phyloP scores from a whole-genome alignment of 2,797 vertebrate species.

The Scarus forsteni region DNA sequence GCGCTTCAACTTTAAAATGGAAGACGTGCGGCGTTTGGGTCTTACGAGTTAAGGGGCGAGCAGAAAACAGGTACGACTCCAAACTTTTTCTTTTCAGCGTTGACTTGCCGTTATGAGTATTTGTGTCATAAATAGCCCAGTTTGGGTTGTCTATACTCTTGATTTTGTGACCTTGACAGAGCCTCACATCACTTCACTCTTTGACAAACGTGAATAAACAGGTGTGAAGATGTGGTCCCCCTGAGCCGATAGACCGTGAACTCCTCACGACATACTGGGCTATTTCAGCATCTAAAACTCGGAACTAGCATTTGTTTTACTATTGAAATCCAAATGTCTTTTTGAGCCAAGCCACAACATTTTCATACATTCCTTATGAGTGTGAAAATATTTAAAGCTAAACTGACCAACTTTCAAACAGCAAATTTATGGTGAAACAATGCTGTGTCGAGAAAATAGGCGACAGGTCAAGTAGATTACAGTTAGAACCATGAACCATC shows the following conservation, averaged over 20 bases:
- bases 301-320: too few relatives aligned
- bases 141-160: background rate
- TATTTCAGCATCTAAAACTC: too few relatives aligned
- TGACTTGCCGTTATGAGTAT: background rate
- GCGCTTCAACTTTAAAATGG: constrained; percentile 55
- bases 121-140: too few relatives aligned
- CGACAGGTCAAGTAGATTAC: too few relatives aligned
- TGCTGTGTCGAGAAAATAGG: too few relatives aligned
- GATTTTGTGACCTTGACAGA: background rate
- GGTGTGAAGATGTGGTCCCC: constrained; percentile 39
- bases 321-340: too few relatives aligned
- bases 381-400: too few relatives aligned
- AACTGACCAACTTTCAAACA: too few relatives aligned
- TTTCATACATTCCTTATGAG: too few relatives aligned
- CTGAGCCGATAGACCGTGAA: background rate
- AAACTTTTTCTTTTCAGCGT: background rate
- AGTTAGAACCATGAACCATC: too few relatives aligned
- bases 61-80: constrained; percentile 52
- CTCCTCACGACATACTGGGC: background rate
- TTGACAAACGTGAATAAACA: constrained; percentile 57
- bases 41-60: constrained; percentile 50
- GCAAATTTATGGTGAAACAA: too few relatives aligned
- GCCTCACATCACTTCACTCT: constrained; percentile 31
- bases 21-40: constrained; percentile 42
- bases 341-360: too few relatives aligned